Base-by-base conservation (phyloP, 2,113 vertebrate species). In the Anarrhichthys ocellatus region DNA sequence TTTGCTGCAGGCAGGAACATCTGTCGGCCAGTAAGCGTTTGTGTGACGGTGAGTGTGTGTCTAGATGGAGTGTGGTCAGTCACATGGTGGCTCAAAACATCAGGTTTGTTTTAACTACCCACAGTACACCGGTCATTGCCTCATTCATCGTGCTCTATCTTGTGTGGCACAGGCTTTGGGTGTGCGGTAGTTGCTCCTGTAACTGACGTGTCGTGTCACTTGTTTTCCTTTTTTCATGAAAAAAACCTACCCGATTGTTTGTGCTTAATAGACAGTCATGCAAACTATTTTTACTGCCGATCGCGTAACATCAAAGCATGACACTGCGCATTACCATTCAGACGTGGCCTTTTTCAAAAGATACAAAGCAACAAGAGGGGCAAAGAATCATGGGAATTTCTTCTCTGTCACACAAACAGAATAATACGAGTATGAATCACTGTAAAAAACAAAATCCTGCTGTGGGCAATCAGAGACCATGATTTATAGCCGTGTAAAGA, bases 401-500 rank as follows among this genome's bases (percentile, higher is more conserved):
- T 65, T 24, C 9, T 77, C 20, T 72, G 29, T 68, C 18, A 67
- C 24, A 61, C 13, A 62, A 69, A 81, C 36, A 59, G 34, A 76
- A 72, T 73, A 82, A 73, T 15, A n/a, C 8, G 0, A 61, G n/a
- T 69, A 13, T 52, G 38, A n/a, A n/a, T n/a, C n/a, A 22, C 34
- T 64, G n/a, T 34, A 68, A 85, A 76, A 81, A 61, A 61, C 62
- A 36, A 48, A 54, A 42, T 81, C 63, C 44, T 56, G 48, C 61
- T 44, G 27, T 78, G 42, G 80, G 68, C 73, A 81, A 81, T 92
- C 85, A 85, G 58, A 38, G 34, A 61, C n/a, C 1, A 40, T 89
- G 92, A 93, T 92, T 91, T 87, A 91, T 92, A 71, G 78, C 66
- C 24, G 5, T 85, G 84, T 77, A 59, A 62, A 62, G 32, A 84